Evolutionary conservation across 2,888 invertebrate genomes (phyloP).

Genomic region (Habrosyne pyritoides): DNA sequence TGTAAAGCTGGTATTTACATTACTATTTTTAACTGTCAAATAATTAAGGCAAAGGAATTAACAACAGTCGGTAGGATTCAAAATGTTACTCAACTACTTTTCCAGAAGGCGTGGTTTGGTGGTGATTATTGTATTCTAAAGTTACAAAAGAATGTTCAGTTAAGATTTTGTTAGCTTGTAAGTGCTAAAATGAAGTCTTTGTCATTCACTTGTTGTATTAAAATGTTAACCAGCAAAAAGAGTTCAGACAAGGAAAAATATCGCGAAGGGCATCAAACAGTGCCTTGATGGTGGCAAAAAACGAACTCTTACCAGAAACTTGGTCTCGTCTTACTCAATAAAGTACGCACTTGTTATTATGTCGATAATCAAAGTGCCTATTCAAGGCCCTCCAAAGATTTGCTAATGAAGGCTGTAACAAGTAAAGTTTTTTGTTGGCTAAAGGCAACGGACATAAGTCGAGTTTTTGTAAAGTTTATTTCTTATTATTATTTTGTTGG

Average conservation of each 20-base stretch:
- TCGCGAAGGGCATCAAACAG: not conserved
- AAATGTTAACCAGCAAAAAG: not conserved
- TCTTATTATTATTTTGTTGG: conserved; percentile 14
- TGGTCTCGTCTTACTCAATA: conserved; percentile 12
- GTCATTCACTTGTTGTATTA: not conserved
- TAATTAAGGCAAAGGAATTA: not conserved
- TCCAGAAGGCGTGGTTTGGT: too few species aligned
- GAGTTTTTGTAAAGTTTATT: conserved; percentile 37
- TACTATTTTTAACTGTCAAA: too few species aligned
- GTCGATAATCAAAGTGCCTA: conserved; percentile 46
- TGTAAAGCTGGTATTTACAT: too few species aligned
- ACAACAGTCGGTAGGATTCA: too few species aligned
- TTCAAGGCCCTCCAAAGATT: conserved; percentile 41
- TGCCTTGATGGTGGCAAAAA: not conserved
- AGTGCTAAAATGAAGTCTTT: not conserved
- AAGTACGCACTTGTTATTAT: conserved; percentile 41
- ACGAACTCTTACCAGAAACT: conserved; percentile 11
- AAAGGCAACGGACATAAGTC: conserved; percentile 36
- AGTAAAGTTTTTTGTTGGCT: conserved; percentile 43
- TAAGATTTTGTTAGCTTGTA: not conserved
- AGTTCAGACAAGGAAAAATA: not conserved
- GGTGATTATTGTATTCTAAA: too few species aligned
- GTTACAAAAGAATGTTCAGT: too few species aligned
- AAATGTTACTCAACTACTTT: too few species aligned
- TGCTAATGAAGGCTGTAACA: conserved; percentile 55